Base-by-base conservation (phyloP, 2,888 invertebrate species). In the Argyra leucocephala region DNA sequence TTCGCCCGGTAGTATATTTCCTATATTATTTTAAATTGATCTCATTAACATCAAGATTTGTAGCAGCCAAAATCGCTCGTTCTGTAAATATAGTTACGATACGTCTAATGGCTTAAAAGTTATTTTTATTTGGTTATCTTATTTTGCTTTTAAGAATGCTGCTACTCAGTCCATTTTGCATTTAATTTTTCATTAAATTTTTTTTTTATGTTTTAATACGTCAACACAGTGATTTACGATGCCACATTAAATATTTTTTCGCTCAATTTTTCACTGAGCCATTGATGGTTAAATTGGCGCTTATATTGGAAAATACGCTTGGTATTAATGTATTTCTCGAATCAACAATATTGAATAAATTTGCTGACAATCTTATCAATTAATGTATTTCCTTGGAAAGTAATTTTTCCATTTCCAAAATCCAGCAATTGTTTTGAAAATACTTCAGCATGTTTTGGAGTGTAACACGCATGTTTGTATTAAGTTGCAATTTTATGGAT, bases 341-440 rank as follows among this genome's bases (percentile, higher is more conserved):
- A 21, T 59, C 22, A 21, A 62, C 61, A 31, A 67, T 57, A 36
- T 66, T 60, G 36, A 65, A 68, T 36, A 68, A 66, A 63, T 70
- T 67, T 9, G 24, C 21, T 31, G 69, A 67, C 72, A 71, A 64
- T 68, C 66, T 64, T n/a, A 72, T 73, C 22, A 65, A 67, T 67
- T 70, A 65, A n/a, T 24, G 65, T 71, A 36, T 63, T 61, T 58
- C 64, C 63, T 62, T 71, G 69, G 57, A 71, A 66, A 63, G 70
- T 66, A 57, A 73, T 62, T 68, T 68, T 65, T 31, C 72, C 69
- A 70, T 73, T 69, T 24, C 69, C 71, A 59, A 68, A 64, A 18
- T 62, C 57, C 37, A 67, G 48, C 60, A 68, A 60, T 66, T 70
- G 68, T 22, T 66, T 68, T 12, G 66, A 63, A 65, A 69, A 66